Conservation (phyloP, 2,113 vertebrate genomes). For the Turdus rufiventris region DNA sequence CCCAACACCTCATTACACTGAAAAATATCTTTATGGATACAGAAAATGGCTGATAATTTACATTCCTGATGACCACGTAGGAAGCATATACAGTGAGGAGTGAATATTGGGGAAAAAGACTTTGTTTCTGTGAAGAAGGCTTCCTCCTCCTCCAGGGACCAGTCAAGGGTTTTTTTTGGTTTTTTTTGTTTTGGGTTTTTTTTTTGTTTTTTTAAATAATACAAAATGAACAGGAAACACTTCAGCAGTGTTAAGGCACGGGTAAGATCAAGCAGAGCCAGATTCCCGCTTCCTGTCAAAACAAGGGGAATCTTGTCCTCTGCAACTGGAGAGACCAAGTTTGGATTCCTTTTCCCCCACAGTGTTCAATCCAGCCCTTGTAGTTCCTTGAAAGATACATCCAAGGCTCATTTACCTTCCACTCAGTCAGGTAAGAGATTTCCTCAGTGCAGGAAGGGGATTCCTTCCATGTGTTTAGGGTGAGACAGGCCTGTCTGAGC, state of each 20-base stretch:
- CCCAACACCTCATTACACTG: neutral
- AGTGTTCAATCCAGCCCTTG: fast-evolving
- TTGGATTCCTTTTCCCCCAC: neutral
- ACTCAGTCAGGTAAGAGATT: neutral
- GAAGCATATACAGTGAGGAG: neutral
- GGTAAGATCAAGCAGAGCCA: neutral
- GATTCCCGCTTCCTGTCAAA: neutral
- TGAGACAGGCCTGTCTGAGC: neutral
- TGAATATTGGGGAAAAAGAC: neutral
- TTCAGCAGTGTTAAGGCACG: fast-evolving
- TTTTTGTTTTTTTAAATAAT: neutral
- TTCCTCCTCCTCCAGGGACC: neutral
- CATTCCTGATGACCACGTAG: neutral
- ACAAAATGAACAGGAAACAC: neutral
- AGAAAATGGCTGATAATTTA: neutral
- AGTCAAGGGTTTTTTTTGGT: neutral
- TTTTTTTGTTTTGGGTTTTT: neutral
- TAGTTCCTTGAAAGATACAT: neutral
- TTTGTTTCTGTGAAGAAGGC: neutral
- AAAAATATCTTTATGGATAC: neutral
- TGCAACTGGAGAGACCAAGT: neutral
- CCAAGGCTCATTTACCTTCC: neutral
- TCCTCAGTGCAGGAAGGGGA: neutral
- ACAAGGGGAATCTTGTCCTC: neutral
- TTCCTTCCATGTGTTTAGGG: neutral